Conservation (phyloP, 2,797 vertebrate genomes). For the Coracias cyanogaster region DNA sequence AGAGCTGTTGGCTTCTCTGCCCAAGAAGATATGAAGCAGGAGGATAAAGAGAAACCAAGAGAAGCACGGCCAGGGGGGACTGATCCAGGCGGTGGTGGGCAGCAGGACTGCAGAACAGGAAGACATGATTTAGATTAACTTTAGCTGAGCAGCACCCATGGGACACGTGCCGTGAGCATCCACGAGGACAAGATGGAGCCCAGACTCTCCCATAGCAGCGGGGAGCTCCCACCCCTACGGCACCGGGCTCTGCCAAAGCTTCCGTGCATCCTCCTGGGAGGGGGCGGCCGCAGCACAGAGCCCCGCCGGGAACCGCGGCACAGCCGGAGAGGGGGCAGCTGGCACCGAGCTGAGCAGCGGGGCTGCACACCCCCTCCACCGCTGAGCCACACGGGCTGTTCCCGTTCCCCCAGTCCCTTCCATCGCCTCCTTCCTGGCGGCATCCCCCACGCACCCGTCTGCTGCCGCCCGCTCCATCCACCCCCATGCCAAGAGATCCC, state of each 20-base stretch:
- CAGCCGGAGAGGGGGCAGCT: background rate
- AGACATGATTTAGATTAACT: accelerated
- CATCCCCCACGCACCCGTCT: background rate
- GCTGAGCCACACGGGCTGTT: background rate
- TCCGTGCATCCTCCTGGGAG: background rate
- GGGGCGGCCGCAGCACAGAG: background rate
- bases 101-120: background rate
- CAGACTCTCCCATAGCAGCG: accelerated
- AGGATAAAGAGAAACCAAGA: background rate
- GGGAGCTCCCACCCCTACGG: background rate
- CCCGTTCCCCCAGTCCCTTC: background rate
- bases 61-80: background rate
- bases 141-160: accelerated
- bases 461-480: background rate
- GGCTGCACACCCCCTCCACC: background rate
- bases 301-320: background rate
- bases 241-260: background rate
- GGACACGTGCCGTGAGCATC: accelerated
- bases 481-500: accelerated
- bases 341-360: background rate
- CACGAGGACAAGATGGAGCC: accelerated
- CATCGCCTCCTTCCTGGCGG: background rate
- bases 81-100: background rate
- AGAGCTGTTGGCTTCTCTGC: background rate
- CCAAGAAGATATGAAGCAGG: background rate